Base-by-base conservation (phyloP, 2,797 vertebrate species). In the Spinus olivaceus region DNA sequence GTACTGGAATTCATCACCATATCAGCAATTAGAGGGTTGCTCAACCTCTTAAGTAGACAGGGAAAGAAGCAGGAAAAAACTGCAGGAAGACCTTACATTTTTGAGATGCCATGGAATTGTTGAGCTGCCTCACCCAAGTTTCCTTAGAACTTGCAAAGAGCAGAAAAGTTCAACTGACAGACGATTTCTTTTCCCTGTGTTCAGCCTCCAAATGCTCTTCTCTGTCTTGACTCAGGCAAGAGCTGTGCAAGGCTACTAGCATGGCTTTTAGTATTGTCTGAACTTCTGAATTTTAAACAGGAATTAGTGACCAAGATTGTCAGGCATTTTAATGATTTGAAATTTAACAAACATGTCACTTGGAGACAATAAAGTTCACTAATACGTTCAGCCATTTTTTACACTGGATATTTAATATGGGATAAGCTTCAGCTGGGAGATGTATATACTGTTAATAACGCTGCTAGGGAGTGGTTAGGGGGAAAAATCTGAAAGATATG, bases 41-140 rank as follows among this genome's bases (percentile, higher is more conserved):
- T 95, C 47, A 0, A 0, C 33, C 51, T 86, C 32, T 71, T 54
- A 44, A 82, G 47, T 17, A 32, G 65, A 39, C 25, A 51, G 47
- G 33, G 84, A 69, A 92, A 92, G 54, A 69, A 89, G 61, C 94
- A 96, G 93, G 91, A 96, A 96, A 90, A 90, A 83, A 93, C 88
- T 88, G 93, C 92, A 91, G 54, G 69, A 81, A 88, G 94, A 92
- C 94, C 94, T 96, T 83, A 63, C 69, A 92, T 93, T 92, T 95
- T 72, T 95, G 72, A 93, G 63, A 89, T 91, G 89, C 41, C 66
- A 81, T 4, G 1, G 50, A 86, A 72, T 35, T 76, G 69, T 37
- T 83, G 76, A 81, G 37, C 65, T 83, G 50, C 57, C 65, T 91
- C 93, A 66, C 65, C 72, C 84, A 69, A 64, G 54, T 83, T 97